phyloP scores from a whole-genome alignment of 1,140 invertebrate genomes.

The Neodiprion fabricii region DNA sequence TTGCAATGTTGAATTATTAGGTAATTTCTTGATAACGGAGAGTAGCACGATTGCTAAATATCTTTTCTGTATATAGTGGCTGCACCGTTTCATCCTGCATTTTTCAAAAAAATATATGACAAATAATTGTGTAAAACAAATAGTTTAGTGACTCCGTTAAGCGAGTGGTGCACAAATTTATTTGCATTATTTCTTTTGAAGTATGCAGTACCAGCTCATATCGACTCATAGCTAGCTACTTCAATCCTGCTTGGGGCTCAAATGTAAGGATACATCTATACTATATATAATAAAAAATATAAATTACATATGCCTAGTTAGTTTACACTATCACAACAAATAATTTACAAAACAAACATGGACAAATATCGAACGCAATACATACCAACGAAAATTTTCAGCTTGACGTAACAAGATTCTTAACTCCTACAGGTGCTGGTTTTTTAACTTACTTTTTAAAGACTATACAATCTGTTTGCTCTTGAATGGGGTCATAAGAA shows the following conservation, averaged over 20 bases:
- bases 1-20: too few species aligned
- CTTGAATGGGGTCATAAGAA: neutral
- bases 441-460: neutral
- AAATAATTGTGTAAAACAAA: neutral
- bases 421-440: neutral
- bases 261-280: conserved; percentile 50
- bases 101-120: neutral
- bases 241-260: conserved; percentile 53
- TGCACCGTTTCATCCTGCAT: neutral
- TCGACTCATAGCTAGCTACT: conserved; percentile 50
- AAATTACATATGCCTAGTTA: neutral
- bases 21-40: neutral
- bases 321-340: neutral
- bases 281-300: conserved; percentile 15
- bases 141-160: neutral
- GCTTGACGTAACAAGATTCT: neutral
- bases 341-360: neutral
- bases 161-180: neutral
- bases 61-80: neutral
- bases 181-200: conserved; percentile 3
- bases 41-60: neutral
- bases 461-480: neutral
- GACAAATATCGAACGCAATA: too few species aligned
- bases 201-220: neutral
- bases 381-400: neutral